Base-by-base conservation (phyloP, 2,113 vertebrate species). In the Leucopsar rothschildi region DNA sequence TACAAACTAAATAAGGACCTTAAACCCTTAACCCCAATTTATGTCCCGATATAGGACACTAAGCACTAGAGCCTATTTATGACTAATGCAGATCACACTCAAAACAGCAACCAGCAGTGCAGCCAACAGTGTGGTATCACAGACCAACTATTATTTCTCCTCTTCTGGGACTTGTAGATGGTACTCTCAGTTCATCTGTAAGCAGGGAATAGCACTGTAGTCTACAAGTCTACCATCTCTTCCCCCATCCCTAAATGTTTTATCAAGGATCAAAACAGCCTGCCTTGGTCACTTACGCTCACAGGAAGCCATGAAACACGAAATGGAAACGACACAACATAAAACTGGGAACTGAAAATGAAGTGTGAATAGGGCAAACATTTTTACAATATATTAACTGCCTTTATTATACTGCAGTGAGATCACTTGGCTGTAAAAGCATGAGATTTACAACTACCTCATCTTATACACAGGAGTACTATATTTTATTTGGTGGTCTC, bases 341-440 rank as follows among this genome's bases (percentile, higher is more conserved):
- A 72, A 86, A 95, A 72, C 45, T 18, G 37, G 27, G 37, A 84
- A 57, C 61, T 64, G 61, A 87, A 94, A 87, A 86, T 50, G 5
- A 63, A 87, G 53, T 13, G 39, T 29, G 49, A 81, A n/a, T 11
- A 79, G 49, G 77, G 42, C 16, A 75, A 94, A 55, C 53, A 79
- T 47, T 89, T 83, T 68, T 84, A 39, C 52, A 80, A 56, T 52
- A 29, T 42, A 87, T 78, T 28, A 6, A 52, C 17, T 35, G 70
- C 12, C 44, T 93, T 94, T 37, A 82, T 89, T 85, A 71, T 11
- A 65, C 57, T 64, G 87, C 47, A 91, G 61, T 91, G 78, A 64
- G 75, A 87, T 85, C 84, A 87, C 12, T 49, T 56, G 57, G 82
- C 82, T 89, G 35, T 75, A 95, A 91, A 92, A 93, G 56, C 31